phyloP scores from a whole-genome alignment of 1,140 invertebrate species.

The Argopecten irradians region DNA sequence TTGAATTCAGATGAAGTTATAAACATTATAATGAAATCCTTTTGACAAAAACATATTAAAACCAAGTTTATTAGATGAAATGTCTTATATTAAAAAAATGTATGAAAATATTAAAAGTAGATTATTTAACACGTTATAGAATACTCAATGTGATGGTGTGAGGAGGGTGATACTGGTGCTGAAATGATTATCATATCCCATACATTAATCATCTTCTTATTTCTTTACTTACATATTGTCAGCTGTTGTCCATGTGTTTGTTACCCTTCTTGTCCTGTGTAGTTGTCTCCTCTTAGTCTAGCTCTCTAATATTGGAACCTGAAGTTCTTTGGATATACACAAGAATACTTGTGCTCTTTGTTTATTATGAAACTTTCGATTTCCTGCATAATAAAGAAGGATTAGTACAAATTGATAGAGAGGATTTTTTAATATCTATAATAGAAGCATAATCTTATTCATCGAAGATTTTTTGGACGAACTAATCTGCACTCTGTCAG shows the following conservation, averaged over 20 bases:
- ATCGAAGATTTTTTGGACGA: background rate
- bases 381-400: background rate
- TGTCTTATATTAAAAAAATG: background rate
- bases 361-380: background rate
- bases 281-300: background rate
- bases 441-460: background rate
- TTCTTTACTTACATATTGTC: background rate
- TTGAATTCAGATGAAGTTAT: no score
- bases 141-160: background rate
- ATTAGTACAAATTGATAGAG: background rate
- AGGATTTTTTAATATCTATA: no score
- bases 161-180: background rate
- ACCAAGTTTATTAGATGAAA: no score
- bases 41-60: no score
- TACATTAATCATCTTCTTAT: slow-evolving; percentile 17
- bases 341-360: background rate
- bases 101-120: background rate
- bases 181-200: background rate
- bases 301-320: background rate
- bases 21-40: no score
- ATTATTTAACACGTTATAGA: no score
- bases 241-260: background rate
- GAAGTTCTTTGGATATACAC: background rate
- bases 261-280: background rate
- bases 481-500: background rate